Evolutionary conservation across 2,797 vertebrate species (phyloP).

Genomic region (Oreochromis mossambicus): DNA sequence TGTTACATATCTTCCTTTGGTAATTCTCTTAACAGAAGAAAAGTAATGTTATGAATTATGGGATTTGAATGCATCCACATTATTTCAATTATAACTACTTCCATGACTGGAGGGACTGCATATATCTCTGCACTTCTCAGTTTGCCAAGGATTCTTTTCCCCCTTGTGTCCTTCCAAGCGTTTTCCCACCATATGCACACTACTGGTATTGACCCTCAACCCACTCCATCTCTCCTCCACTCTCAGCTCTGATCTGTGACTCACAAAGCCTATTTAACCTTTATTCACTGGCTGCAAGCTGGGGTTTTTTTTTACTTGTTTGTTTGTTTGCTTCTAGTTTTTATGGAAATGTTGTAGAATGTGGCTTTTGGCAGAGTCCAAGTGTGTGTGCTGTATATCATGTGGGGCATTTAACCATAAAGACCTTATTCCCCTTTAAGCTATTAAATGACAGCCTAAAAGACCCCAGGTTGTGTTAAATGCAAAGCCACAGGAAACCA

Average conservation of each 20-base stretch:
- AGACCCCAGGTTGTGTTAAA: neutral
- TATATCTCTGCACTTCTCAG: neutral
- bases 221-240: slow-evolving; percentile 49
- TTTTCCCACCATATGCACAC: slow-evolving; percentile 50
- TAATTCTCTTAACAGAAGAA: neutral
- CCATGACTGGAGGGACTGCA: neutral
- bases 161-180: slow-evolving; percentile 6
- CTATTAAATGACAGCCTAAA: neutral
- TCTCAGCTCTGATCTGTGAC: slow-evolving; percentile 47
- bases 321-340: neutral
- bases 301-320: neutral
- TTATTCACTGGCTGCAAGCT: slow-evolving; percentile 34
- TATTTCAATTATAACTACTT: slow-evolving; percentile 2
- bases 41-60: neutral
- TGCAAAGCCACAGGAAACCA: slow-evolving; percentile 10
- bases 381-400: neutral
- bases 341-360: neutral
- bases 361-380: neutral
- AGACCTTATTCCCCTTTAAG: neutral
- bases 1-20: neutral
- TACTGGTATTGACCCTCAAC: slow-evolving; percentile 55
- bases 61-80: neutral
- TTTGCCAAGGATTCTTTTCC: neutral
- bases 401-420: neutral
- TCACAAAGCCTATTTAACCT: slow-evolving; percentile 70